Evolutionary conservation across 2,113 vertebrate genomes (phyloP).

Genomic region (Malurus alboscapulatus): DNA sequence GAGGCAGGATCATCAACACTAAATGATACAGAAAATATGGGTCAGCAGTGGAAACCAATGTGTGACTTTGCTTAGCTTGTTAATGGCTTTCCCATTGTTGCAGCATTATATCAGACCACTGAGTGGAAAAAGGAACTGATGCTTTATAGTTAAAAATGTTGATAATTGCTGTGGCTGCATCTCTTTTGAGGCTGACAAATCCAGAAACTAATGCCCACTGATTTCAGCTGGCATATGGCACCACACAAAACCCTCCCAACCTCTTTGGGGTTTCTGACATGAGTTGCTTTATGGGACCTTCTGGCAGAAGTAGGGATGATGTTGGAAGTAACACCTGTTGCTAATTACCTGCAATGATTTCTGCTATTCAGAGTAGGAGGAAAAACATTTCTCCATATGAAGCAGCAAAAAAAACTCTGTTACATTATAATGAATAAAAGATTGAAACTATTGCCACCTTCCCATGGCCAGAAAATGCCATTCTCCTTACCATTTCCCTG

Average conservation of each 20-base stretch:
- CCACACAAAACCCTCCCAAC: not conserved
- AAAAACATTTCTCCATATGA: not conserved
- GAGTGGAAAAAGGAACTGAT: not conserved
- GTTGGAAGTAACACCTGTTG: not conserved
- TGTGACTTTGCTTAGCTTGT: not conserved
- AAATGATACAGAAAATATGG: not conserved
- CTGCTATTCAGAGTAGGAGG: not conserved
- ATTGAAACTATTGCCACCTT: not conserved
- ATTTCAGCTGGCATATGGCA: not conserved
- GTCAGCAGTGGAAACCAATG: not conserved
- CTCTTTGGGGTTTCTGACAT: not conserved
- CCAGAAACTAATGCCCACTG: not conserved
- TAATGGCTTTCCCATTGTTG: not conserved
- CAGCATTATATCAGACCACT: not conserved
- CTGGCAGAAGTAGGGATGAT: not conserved
- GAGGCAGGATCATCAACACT: not conserved
- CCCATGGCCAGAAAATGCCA: not conserved
- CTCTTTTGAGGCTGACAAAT: not conserved
- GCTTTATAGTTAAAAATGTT: not conserved
- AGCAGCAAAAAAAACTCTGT: not conserved
- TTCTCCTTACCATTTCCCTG: not conserved
- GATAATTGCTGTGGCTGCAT: not conserved
- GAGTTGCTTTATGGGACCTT: not conserved
- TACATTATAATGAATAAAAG: not conserved
- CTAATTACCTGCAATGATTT: not conserved